Conservation (phyloP, 2,797 vertebrate genomes). For the Triplophysa yarkandensis region DNA sequence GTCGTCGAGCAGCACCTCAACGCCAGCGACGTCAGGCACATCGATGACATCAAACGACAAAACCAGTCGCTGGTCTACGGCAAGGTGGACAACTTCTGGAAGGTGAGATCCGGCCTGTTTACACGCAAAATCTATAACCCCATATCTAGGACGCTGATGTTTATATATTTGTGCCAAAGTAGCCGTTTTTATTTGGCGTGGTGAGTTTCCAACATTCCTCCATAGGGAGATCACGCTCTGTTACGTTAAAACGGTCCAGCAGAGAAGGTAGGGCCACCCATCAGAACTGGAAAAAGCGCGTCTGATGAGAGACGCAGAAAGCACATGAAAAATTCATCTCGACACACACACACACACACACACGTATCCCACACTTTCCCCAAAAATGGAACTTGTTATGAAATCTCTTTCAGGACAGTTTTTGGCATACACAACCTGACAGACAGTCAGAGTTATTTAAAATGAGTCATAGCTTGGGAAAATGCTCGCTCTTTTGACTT, state of each 20-base stretch:
- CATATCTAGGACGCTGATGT: neutral
- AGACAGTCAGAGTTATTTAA: neutral
- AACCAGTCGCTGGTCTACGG: slow-evolving; percentile 98
- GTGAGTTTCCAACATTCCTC: slow-evolving; percentile 32
- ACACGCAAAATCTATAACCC: slow-evolving; percentile 7
- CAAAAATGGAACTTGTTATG: neutral
- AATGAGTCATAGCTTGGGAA: neutral
- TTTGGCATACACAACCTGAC: neutral
- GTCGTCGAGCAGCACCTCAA: slow-evolving; percentile 98
- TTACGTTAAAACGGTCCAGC: slow-evolving; percentile 8
- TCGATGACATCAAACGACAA: slow-evolving; percentile 96
- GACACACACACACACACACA: neutral
- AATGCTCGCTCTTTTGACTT: slow-evolving; percentile 19
- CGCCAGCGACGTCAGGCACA: slow-evolving; percentile 93
- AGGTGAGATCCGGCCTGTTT: slow-evolving; percentile 75
- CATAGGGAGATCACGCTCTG: slow-evolving; percentile 34
- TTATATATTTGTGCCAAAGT: slow-evolving; percentile 3
- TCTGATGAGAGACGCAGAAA: slow-evolving; percentile 11
- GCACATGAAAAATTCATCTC: neutral
- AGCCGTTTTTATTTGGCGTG: neutral
- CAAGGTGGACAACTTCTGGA: slow-evolving; percentile 99
- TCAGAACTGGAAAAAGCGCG: neutral
- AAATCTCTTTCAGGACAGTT: neutral
- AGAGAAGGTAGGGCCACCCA: neutral
- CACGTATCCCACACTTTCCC: neutral